Base-by-base conservation (phyloP, 2,888 invertebrate genomes). In the Hirtodrosophila alboralis region DNA sequence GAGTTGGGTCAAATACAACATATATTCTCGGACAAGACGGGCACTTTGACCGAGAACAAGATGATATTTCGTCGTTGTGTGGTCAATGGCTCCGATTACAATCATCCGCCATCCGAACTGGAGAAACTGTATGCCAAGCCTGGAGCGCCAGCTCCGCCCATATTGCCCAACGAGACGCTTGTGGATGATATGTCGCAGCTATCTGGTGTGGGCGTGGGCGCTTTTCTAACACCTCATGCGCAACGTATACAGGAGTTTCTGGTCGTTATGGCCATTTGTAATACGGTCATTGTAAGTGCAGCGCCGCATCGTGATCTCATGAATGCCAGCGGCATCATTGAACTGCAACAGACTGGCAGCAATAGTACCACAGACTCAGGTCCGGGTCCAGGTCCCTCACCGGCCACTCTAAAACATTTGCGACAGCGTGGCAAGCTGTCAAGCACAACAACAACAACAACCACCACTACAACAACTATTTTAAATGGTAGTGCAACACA, bases 11-110 rank as follows among this genome's bases (percentile, higher is more conserved):
- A 99, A 92, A 93, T 96, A 41, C 95, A 97, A 87, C 98, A 98
- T 87, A 93, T 99, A 69, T 98, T 99, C 91, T 97, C 97, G 7
- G 99, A 99, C 90, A 99, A 99, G 91, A 99, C 99, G 1, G 99
- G 99, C 4, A 99, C 99, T 1, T 91, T 99, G 53, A 99, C 99
- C 0, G 98, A 98, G 91, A 99, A 99, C 90, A 95, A 97, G 90
- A 99, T 99, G 98, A 93, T 98, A 86, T 99, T 99, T 91, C 93
- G 97, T 53, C 93, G 96, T 41, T 98, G 98, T 88, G 94, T 96
- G 2, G 95, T 98, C 18, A 95, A 94, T 16, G 98, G 97, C 0
- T 93, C 95, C 31, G 97, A 98, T 91, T 98, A 97, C 88, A 95
- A 95, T 86, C 97, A 97, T 89, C 94, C 94, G 1, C 93, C 95